These are phyloP conservation scores for Tigriopus japonicus DNA, from an alignment of 1,140 invertebrate genomes.

Conservation along the genomic window DNA sequence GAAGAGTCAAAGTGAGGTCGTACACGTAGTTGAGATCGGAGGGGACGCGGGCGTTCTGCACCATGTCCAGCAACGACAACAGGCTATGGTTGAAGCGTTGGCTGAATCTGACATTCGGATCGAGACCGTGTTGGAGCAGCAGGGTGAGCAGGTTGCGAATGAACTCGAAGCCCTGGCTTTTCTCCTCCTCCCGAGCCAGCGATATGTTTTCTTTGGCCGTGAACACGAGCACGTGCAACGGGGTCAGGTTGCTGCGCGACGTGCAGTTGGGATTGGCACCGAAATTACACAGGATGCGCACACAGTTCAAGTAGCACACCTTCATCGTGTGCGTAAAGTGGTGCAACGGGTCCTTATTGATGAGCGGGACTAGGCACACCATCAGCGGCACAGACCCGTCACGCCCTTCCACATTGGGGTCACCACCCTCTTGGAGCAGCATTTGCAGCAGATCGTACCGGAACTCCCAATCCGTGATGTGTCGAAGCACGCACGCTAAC, in stretches of 20 bases:
- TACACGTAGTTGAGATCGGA: slow-evolving; percentile 45
- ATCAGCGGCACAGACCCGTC: slow-evolving; percentile 50
- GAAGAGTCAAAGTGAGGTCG: slow-evolving; percentile 41
- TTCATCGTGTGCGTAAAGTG: slow-evolving; percentile 54
- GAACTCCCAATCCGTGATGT: slow-evolving; percentile 53
- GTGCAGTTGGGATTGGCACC: slow-evolving; percentile 52
- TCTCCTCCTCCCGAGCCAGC: slow-evolving; percentile 36
- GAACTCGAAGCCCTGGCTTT: slow-evolving; percentile 31
- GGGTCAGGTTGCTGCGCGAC: slow-evolving; percentile 44
- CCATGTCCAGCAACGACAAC: slow-evolving; percentile 43
- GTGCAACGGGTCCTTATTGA: slow-evolving; percentile 51
- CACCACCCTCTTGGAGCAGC: slow-evolving; percentile 43
- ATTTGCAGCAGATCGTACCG: slow-evolving; percentile 39
- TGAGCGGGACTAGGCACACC: slow-evolving; percentile 49
- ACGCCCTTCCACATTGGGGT: slow-evolving; percentile 44
- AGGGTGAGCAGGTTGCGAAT: slow-evolving; percentile 40
- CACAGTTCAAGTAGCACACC: slow-evolving; percentile 51
- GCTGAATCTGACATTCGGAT: slow-evolving; percentile 30
- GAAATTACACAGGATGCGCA: slow-evolving; percentile 42
- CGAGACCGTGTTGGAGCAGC: slow-evolving; percentile 43
- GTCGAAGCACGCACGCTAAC: slow-evolving; percentile 45
- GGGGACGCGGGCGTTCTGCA: slow-evolving; percentile 41
- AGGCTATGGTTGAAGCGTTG: slow-evolving; percentile 42
- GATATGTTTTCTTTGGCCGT: slow-evolving; percentile 49
- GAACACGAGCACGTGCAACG: slow-evolving; percentile 48